phyloP scores from a whole-genome alignment of 1,140 invertebrate species.

The Aphis gossypii region DNA sequence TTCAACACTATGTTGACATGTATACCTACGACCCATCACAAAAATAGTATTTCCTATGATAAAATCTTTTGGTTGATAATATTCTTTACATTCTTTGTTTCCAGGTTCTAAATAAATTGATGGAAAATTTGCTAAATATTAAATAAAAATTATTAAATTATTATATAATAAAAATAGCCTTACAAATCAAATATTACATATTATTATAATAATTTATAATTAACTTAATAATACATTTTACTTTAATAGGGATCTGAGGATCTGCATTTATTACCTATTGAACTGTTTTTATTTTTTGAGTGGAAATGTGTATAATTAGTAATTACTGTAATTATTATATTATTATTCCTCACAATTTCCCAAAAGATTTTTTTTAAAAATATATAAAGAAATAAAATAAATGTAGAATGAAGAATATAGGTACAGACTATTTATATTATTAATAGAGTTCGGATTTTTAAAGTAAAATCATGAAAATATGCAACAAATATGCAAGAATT shows the following conservation, averaged over 20 bases:
- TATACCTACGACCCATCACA: slow-evolving; percentile 70
- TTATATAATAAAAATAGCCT: background rate
- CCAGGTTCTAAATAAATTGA: background rate
- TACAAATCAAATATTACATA: too few species aligned
- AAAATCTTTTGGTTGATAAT: slow-evolving; percentile 79
- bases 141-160: background rate
- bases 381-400: too few species aligned
- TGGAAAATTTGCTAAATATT: slow-evolving; percentile 39
- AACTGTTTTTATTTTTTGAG: too few species aligned
- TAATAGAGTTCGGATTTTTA: too few species aligned
- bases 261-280: background rate
- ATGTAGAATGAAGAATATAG: too few species aligned
- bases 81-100: slow-evolving; percentile 67
- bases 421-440: too few species aligned
- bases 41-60: slow-evolving; percentile 74
- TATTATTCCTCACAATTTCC: too few species aligned
- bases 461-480: too few species aligned
- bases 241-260: background rate
- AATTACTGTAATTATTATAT: too few species aligned
- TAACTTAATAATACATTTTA: background rate
- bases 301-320: too few species aligned
- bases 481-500: too few species aligned
- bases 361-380: too few species aligned
- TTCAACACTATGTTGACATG: background rate
- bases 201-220: background rate